Evolutionary conservation across 2,888 invertebrate genomes (phyloP).

Genomic region (Resseliella maxima): DNA sequence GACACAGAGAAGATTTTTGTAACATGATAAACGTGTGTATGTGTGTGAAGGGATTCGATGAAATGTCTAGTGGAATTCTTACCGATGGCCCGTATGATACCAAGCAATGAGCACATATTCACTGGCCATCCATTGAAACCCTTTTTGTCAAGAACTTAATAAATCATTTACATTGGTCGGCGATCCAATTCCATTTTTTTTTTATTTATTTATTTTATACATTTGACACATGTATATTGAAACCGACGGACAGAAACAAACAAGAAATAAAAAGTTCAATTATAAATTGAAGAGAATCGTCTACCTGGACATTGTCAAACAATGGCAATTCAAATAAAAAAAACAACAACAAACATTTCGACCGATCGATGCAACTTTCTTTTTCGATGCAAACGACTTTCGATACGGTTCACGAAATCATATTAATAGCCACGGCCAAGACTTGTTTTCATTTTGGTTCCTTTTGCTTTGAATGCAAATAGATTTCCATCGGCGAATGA

Average conservation of each 20-base stretch:
- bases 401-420: conserved; percentile 34
- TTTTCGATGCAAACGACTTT: neutral
- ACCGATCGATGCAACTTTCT: neutral
- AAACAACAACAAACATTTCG: neutral
- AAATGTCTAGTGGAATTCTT: neutral
- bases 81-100: too few relatives aligned
- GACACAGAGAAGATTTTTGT: neutral
- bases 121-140: neutral
- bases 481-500: neutral
- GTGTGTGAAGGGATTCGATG: neutral
- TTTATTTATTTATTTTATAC: conserved; percentile 14
- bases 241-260: neutral
- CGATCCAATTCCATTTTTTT: conserved; percentile 18
- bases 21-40: neutral
- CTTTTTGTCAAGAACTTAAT: neutral
- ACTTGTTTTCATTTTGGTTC: neutral
- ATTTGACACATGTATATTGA: conserved; percentile 7
- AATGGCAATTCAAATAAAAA: neutral
- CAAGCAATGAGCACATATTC: too few relatives aligned
- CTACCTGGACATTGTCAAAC: neutral
- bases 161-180: conserved; percentile 24
- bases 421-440: conserved; percentile 40
- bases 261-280: neutral
- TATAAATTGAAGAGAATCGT: neutral
- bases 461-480: neutral